These are phyloP conservation scores for Ceryle rudis DNA, from an alignment of 2,797 vertebrate genomes.

Conservation along the genomic window DNA sequence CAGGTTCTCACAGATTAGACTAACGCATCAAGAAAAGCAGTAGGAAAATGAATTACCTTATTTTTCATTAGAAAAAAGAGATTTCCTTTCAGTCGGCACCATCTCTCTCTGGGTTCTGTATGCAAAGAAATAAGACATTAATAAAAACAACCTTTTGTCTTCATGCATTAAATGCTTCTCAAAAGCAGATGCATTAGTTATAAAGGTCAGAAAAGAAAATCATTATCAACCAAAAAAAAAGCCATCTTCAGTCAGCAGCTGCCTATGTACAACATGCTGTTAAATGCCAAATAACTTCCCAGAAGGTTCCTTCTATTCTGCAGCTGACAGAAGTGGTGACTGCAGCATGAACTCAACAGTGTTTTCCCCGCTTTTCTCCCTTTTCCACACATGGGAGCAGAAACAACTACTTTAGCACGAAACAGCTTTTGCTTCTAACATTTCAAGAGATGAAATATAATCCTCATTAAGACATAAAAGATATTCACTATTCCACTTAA, in stretches of 20 bases:
- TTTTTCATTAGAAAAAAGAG: constrained; percentile 75
- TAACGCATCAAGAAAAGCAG: not conserved
- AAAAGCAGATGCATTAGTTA: constrained; percentile 73
- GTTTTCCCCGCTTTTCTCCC: constrained; percentile 20
- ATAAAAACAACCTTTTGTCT: constrained; percentile 70
- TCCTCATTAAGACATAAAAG: not conserved
- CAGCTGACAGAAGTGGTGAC: constrained; percentile 32
- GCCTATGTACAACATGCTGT: constrained; percentile 57
- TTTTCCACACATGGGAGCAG: constrained; percentile 5
- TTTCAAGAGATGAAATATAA: constrained; percentile 30
- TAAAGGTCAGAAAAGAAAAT: constrained; percentile 77
- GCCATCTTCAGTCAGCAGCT: constrained; percentile 63
- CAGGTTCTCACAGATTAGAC: not conserved
- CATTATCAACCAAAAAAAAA: constrained; percentile 57
- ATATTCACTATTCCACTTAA: not conserved
- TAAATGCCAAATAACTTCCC: constrained; percentile 75
- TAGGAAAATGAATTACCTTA: constrained; percentile 75
- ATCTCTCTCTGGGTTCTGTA: constrained; percentile 77
- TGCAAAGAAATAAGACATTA: constrained; percentile 70
- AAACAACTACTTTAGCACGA: not conserved
- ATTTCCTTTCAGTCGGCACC: constrained; percentile 75
- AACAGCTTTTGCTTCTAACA: not conserved
- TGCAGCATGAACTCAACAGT: not conserved
- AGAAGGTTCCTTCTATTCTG: constrained; percentile 48
- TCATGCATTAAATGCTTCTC: constrained; percentile 64